Evolutionary conservation across 2,888 invertebrate species (phyloP).

Genomic region (Acleris literana): DNA sequence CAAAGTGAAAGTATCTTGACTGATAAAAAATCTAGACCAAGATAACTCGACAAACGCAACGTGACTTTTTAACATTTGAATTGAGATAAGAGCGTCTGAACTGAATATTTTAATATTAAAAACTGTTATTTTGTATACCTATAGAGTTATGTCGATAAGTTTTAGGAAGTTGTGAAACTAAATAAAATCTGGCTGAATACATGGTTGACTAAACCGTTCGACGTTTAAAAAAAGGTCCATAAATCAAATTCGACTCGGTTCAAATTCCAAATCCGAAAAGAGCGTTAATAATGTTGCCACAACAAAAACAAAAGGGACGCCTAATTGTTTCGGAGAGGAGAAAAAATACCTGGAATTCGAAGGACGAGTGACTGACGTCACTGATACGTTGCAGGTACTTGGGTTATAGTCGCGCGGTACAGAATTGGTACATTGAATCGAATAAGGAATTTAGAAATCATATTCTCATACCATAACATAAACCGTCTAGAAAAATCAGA

Average conservation of each 20-base stretch:
- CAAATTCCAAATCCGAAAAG: slow-evolving; percentile 39
- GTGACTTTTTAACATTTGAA: slow-evolving; percentile 21
- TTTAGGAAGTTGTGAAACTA: background rate
- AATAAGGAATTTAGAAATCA: background rate
- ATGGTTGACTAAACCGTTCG: background rate
- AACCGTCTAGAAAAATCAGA: too few relatives aligned
- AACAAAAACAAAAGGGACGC: slow-evolving; percentile 66
- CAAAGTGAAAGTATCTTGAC: slow-evolving; percentile 29
- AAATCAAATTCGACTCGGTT: slow-evolving; percentile 27
- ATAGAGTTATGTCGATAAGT: background rate
- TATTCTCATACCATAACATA: too few relatives aligned
- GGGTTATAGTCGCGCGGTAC: slow-evolving; percentile 45
- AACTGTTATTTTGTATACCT: background rate
- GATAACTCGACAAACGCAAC: slow-evolving; percentile 21
- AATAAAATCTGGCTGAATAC: background rate
- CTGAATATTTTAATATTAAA: slow-evolving; percentile 6
- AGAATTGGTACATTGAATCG: background rate
- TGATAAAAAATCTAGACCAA: slow-evolving; percentile 35
- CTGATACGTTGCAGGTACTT: slow-evolving; percentile 58
- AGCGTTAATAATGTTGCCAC: slow-evolving; percentile 37
- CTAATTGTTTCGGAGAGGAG: slow-evolving; percentile 67
- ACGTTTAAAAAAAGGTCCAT: slow-evolving; percentile 17
- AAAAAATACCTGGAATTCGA: slow-evolving; percentile 70
- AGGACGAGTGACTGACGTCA: slow-evolving; percentile 71
- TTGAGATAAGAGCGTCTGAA: slow-evolving; percentile 24